Percentiles rank a stretch among this genome's conserved stretches.
phyloP scores from a whole-genome alignment of 2,888 invertebrate species.

The Drepana falcataria region DNA sequence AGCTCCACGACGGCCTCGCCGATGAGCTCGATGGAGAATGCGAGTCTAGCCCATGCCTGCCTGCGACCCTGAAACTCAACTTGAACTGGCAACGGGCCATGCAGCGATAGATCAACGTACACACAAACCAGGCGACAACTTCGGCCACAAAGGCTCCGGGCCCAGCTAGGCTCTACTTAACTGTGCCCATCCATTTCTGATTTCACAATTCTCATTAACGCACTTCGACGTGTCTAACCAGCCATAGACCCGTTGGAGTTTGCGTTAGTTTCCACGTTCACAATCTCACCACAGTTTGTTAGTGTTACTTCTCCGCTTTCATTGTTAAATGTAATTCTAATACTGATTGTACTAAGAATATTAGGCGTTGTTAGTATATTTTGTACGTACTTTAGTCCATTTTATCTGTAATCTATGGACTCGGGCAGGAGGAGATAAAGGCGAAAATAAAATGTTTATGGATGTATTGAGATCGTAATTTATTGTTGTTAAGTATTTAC shows the following conservation, averaged over 20 bases:
- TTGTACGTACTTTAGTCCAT: conserved; percentile 48
- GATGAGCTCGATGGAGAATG: conserved; percentile 75
- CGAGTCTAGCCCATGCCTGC: conserved; percentile 69
- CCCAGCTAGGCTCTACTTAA: conserved; percentile 6
- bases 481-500: conserved; percentile 68
- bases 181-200: conserved; percentile 6
- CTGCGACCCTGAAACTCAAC: conserved; percentile 65
- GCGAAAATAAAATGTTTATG: conserved; percentile 39
- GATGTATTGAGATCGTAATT: conserved; percentile 52
- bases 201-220: conserved; percentile 24
- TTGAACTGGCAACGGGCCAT: conserved; percentile 67
- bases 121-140: conserved; percentile 8
- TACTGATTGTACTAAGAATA: conserved; percentile 43
- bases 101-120: conserved; percentile 47
- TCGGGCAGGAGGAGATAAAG: conserved; percentile 43
- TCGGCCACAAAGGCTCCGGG: conserved; percentile 11
- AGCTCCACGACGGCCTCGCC: conserved; percentile 70
- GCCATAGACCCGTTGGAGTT: conserved; percentile 67
- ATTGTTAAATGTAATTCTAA: conserved; percentile 68
- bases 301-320: conserved; percentile 58
- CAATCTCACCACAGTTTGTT: conserved; percentile 38
- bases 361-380: conserved; percentile 52
- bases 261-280: conserved; percentile 28
- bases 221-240: conserved; percentile 69
- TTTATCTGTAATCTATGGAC: conserved; percentile 30